Percentiles rank a stretch among this genome's conserved stretches.
These are phyloP conservation scores for Channa striata DNA, from an alignment of 2,797 vertebrate species.

Conservation along the genomic window DNA sequence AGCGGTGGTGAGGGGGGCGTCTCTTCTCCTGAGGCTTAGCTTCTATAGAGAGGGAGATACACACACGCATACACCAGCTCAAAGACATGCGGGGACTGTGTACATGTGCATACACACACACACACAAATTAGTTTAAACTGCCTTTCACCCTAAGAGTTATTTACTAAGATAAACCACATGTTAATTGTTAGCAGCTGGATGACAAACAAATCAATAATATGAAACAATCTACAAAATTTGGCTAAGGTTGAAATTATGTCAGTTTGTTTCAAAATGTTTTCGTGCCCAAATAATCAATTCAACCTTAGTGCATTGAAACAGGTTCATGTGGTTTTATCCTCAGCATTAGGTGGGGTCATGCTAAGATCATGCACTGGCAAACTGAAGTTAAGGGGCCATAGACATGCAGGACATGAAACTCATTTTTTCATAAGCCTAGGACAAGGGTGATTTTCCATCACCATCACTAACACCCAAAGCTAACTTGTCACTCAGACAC, in stretches of 20 bases:
- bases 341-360: constrained; percentile 14
- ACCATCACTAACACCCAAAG: constrained; percentile 8
- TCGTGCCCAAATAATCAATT: neutral
- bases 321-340: constrained; percentile 5
- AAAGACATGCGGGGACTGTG: constrained; percentile 58
- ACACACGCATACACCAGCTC: constrained; percentile 53
- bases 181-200: neutral
- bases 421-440: neutral
- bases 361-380: constrained; percentile 25
- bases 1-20: constrained; percentile 85
- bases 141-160: constrained; percentile 8
- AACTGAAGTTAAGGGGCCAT: neutral
- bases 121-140: neutral
- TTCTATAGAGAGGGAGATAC: constrained; percentile 82
- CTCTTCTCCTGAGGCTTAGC: constrained; percentile 89
- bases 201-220: neutral
- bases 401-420: constrained; percentile 28
- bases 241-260: too few relatives aligned
- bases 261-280: neutral
- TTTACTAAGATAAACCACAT: constrained; percentile 4
- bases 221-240: neutral
- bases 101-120: constrained; percentile 11
- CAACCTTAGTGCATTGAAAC: neutral
- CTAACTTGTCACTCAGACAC: constrained; percentile 1
- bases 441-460: constrained; percentile 1